phyloP scores from a whole-genome alignment of 2,113 vertebrate species.

The Peucedramus taeniatus region DNA sequence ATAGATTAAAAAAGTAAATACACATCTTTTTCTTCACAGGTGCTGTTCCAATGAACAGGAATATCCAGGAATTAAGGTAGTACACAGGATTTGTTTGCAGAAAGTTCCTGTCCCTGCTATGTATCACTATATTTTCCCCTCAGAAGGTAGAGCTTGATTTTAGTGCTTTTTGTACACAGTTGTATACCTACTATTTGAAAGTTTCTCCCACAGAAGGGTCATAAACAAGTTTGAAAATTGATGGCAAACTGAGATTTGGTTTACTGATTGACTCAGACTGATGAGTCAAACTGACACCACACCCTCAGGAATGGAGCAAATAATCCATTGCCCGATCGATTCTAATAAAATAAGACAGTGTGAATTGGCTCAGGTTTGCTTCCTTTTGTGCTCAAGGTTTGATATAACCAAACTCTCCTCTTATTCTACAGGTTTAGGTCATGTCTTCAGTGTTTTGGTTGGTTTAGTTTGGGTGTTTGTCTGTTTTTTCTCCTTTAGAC shows the following conservation, averaged over 20 bases:
- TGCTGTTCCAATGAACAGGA: neutral
- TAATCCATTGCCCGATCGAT: neutral
- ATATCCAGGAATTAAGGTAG: neutral
- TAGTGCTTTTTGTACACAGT: neutral
- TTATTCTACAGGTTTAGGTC: neutral
- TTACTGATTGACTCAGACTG: neutral
- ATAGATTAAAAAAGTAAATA: neutral
- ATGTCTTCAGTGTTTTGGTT: neutral
- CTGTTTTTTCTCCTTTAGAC: constrained; percentile 45
- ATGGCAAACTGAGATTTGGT: neutral
- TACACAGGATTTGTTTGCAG: neutral
- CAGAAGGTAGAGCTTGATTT: neutral
- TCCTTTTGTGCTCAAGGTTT: neutral
- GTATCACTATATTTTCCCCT: neutral
- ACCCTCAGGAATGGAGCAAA: neutral
- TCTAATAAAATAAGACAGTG: neutral
- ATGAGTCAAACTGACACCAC: neutral
- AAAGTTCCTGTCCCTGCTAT: neutral
- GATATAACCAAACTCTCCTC: neutral
- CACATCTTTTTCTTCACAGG: neutral
- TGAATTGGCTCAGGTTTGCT: neutral
- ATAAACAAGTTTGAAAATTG: neutral
- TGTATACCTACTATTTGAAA: neutral
- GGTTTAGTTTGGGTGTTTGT: neutral
- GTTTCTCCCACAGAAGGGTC: neutral